Base-by-base conservation (phyloP, 92 coral and sea anemone genomes). In the Porites evermanni region DNA sequence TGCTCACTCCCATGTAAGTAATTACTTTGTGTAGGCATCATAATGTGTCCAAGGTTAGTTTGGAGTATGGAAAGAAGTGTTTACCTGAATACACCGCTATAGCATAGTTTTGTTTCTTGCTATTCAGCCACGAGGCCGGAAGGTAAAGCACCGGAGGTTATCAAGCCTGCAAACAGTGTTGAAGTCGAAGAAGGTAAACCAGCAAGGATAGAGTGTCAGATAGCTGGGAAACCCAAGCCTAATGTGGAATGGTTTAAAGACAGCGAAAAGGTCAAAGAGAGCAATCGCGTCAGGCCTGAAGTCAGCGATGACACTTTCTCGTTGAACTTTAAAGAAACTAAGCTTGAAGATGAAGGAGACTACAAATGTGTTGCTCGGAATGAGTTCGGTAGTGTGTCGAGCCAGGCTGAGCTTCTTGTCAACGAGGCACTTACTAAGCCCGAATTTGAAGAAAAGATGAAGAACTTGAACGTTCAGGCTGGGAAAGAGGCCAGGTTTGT, bases 171-270 rank as follows among this genome's bases (percentile, higher is more conserved):
- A 29, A 53, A 87, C 70, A 86, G 86, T 12, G 86, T 91, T 11
- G 93, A 97, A 76, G 92, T 89, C 17, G 85, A 73, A 13, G 92
- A 89, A 78, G 98, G 98, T 13, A 87, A 82, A 47, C 87, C 89
- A 79, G 95, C 90, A 47, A 71, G 69, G 38, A 88, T 97, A 51
- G 91, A 93, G 54, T 97, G 99, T 75, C 86, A 88, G 81, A 91
- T 92, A 56, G 80, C 83, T 75, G 97, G 97, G 53, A 84, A 83
- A 21, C 99, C 99, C n/a, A 84, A 82, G 19, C 95, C 99, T n/a
- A 84, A 75, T 16, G 88, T 93, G 18, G 97, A 97, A 71, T 97
- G 99, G 99, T 89, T 91, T 69, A 97, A 88, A 87, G 97, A 91
- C 72, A 84, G 86, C 83, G 86, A 80, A 67, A 89, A 91, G 50